These are phyloP conservation scores for Emydoidea blandingii DNA, from an alignment of 2,797 vertebrate species.

Conservation along the genomic window DNA sequence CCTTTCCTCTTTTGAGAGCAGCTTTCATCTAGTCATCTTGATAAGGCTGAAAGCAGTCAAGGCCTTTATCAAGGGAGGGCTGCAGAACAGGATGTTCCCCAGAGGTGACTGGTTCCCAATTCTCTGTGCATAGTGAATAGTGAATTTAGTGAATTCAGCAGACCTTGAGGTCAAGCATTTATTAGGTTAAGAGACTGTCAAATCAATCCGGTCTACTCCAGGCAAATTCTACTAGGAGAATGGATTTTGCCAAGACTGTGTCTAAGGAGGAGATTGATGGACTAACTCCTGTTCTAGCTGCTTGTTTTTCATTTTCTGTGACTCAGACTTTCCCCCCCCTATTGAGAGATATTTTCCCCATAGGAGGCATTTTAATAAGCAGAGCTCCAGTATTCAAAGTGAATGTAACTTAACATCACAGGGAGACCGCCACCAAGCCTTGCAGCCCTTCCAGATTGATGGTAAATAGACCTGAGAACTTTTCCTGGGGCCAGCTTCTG, in stretches of 20 bases:
- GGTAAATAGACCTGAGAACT: background rate
- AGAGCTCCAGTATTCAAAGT: slow-evolving; percentile 53
- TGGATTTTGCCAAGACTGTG: slow-evolving; percentile 69
- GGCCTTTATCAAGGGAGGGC: slow-evolving; percentile 73
- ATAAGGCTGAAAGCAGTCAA: slow-evolving; percentile 78
- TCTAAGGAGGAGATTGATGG: slow-evolving; percentile 68
- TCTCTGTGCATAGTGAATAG: slow-evolving; percentile 73
- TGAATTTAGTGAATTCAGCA: slow-evolving; percentile 77
- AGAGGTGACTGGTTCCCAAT: slow-evolving; percentile 74
- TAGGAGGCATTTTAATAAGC: slow-evolving; percentile 63
- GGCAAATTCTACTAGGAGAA: slow-evolving; percentile 70
- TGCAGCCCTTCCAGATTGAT: background rate
- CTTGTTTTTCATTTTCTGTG: slow-evolving; percentile 57
- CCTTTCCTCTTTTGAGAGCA: slow-evolving; percentile 74
- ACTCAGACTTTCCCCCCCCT: slow-evolving; percentile 40
- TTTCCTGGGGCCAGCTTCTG: slow-evolving; percentile 18
- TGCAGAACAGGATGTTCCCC: slow-evolving; percentile 63
- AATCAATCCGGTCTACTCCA: slow-evolving; percentile 77
- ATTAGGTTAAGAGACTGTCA: slow-evolving; percentile 79
- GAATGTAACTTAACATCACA: slow-evolving; percentile 22
- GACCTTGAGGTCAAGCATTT: slow-evolving; percentile 77
- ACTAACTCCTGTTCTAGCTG: slow-evolving; percentile 56
- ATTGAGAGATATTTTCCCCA: slow-evolving; percentile 59
- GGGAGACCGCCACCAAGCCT: slow-evolving; percentile 15
- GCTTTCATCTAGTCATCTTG: slow-evolving; percentile 68